A percentile compares a stretch with the other conserved stretches of the same genome.
Conservation (phyloP, 2,113 vertebrate genomes). For the Campylomormyrus numenius region DNA sequence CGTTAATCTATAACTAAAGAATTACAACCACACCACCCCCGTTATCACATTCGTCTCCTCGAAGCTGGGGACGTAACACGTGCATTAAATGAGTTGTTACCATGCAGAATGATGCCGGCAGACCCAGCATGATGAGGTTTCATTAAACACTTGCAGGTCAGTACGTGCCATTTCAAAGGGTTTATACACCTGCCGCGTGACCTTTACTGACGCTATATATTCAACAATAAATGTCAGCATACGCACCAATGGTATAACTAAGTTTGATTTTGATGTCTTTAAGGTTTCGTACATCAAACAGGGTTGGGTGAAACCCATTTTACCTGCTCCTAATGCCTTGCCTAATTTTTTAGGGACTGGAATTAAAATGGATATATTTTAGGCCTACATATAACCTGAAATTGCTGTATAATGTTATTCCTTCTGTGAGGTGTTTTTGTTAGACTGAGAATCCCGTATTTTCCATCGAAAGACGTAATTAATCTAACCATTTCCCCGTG, state of each 20-base stretch:
- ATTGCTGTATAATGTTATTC: neutral
- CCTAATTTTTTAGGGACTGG: neutral
- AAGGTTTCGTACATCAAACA: neutral
- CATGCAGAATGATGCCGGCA: slow-evolving; percentile 16
- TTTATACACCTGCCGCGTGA: neutral
- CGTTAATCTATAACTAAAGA: slow-evolving; percentile 26
- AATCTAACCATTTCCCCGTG: neutral
- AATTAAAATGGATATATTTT: neutral
- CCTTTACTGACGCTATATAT: neutral
- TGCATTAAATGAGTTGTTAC: slow-evolving; percentile 41
- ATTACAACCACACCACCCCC: slow-evolving; percentile 13
- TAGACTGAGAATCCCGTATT: neutral
- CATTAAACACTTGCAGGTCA: neutral
- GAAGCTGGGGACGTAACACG: slow-evolving; percentile 37
- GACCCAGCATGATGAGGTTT: neutral
- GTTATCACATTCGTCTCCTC: slow-evolving; percentile 36
- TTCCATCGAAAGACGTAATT: neutral
- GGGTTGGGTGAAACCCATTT: neutral
- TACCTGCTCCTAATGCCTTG: neutral
- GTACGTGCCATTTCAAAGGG: neutral
- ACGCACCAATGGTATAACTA: neutral
- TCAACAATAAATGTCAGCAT: slow-evolving; percentile 9
- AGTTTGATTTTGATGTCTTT: neutral
- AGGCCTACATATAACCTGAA: neutral
- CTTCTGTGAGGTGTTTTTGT: neutral